phyloP scores from a whole-genome alignment of 2,888 invertebrate species.

The Sinhomidia bicolor region DNA sequence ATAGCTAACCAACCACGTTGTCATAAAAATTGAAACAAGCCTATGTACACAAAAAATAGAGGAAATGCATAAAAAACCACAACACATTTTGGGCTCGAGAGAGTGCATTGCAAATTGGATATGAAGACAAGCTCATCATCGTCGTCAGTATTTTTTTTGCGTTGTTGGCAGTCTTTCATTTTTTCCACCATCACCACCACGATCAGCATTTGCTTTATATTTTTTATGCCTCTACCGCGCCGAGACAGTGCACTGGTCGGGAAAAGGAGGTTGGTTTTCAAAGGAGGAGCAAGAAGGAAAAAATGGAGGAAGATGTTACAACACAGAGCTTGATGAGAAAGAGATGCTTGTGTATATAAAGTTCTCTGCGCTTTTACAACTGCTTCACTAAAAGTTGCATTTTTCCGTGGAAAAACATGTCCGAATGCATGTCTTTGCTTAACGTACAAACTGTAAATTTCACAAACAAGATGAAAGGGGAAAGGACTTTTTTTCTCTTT shows the following conservation, averaged over 20 bases:
- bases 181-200: not conserved
- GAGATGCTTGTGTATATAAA: not conserved
- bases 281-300: not conserved
- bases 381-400: too few relatives aligned
- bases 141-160: conserved; percentile 27
- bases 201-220: not conserved
- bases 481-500: not conserved
- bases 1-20: not conserved
- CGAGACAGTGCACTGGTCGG: conserved; percentile 2
- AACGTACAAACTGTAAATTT: not conserved
- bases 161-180: conserved; percentile 10
- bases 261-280: not conserved
- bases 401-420: not conserved
- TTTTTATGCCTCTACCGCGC: not conserved
- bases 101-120: conserved; percentile 31
- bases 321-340: not conserved
- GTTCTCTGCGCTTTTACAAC: too few relatives aligned
- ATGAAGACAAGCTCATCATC: conserved; percentile 16
- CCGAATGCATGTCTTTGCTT: not conserved
- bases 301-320: conserved; percentile 34
- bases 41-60: too few relatives aligned
- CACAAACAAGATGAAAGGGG: too few relatives aligned
- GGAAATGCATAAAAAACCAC: not conserved
- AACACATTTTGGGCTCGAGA: not conserved
- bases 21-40: not conserved